Conservation (phyloP, 1,140 invertebrate species). For the Neodiprion fabricii region DNA sequence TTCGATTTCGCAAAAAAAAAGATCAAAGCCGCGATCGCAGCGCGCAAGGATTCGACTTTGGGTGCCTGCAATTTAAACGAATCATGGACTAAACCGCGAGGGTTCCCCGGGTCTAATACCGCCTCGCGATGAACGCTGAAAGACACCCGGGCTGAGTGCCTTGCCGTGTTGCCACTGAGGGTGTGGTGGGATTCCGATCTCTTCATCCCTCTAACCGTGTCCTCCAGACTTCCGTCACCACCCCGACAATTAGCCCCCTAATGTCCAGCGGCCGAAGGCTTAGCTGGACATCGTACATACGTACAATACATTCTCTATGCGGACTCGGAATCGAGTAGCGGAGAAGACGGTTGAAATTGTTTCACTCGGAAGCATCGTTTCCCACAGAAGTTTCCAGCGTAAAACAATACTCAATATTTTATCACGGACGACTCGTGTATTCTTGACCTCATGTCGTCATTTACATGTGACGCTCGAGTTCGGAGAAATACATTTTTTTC, state of each 20-base stretch:
- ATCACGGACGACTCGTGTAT: background rate
- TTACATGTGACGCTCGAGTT: too few species aligned
- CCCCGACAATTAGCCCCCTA: slow-evolving; percentile 43
- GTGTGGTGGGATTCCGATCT: slow-evolving; percentile 35
- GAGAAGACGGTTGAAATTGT: background rate
- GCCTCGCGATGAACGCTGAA: slow-evolving; percentile 24
- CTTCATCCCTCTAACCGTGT: slow-evolving; percentile 29
- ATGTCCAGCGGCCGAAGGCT: background rate
- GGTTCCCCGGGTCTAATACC: background rate
- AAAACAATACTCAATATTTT: background rate
- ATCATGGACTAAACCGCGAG: background rate
- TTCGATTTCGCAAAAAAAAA: background rate
- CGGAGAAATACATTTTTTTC: too few species aligned
- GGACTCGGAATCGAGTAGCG: background rate
- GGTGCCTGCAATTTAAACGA: background rate
- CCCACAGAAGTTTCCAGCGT: background rate
- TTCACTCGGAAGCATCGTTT: background rate
- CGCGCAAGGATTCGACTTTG: too few species aligned
- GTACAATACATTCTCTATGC: background rate
- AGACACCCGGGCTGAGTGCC: slow-evolving; percentile 57
- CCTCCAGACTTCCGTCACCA: slow-evolving; percentile 38
- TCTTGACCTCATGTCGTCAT: too few species aligned
- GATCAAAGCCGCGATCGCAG: background rate
- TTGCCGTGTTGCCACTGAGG: slow-evolving; percentile 46
- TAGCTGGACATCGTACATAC: background rate